Evolutionary conservation across 2,888 invertebrate genomes (phyloP).

Genomic region (Lutraria lutraria): DNA sequence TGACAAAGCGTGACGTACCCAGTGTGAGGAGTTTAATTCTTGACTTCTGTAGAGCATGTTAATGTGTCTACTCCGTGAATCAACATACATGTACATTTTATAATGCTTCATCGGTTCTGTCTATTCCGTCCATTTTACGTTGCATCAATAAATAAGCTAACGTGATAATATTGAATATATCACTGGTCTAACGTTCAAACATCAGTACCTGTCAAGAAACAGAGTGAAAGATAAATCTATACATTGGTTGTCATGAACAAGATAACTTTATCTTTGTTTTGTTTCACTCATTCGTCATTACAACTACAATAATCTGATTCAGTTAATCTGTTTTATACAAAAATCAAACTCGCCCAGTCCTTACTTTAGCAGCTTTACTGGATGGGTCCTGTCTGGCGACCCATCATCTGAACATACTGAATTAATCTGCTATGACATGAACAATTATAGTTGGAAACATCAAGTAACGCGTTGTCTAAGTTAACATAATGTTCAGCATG

Average conservation of each 20-base stretch:
- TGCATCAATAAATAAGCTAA: too few relatives aligned
- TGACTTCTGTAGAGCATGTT: too few relatives aligned
- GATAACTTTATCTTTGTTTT: too few relatives aligned
- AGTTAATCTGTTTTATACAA: background rate
- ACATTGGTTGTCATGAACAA: too few relatives aligned
- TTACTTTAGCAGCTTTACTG: background rate
- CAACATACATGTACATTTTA: too few relatives aligned
- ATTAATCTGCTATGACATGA: slow-evolving; percentile 50
- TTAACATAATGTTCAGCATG: slow-evolving; percentile 18
- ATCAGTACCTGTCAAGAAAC: background rate
- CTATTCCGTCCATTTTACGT: too few relatives aligned
- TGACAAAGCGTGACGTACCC: too few relatives aligned
- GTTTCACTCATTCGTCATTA: background rate
- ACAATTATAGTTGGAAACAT: slow-evolving; percentile 33
- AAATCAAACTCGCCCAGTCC: background rate
- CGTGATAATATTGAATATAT: background rate
- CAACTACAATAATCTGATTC: background rate
- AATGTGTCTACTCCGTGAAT: too few relatives aligned
- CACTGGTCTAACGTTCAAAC: background rate
- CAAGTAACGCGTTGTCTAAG: background rate
- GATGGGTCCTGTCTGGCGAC: background rate
- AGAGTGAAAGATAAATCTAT: background rate
- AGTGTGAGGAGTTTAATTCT: too few relatives aligned
- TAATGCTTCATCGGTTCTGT: too few relatives aligned
- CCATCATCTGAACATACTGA: background rate